Base-by-base conservation (phyloP, 2,888 invertebrate genomes). In the Cylloceria caligata region DNA sequence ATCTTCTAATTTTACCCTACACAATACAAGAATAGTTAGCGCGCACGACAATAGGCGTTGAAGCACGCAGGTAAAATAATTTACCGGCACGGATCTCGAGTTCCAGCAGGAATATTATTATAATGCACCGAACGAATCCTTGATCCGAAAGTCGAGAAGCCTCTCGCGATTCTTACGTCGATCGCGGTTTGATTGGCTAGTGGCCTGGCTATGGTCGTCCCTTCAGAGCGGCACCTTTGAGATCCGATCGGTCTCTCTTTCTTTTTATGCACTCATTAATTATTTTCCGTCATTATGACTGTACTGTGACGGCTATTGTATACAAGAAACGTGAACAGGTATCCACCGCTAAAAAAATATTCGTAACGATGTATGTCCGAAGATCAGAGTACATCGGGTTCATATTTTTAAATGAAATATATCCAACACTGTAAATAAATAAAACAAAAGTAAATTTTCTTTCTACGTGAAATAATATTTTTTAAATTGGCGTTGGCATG, bases 251-350 rank as follows among this genome's bases (percentile, higher is more conserved):
- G 49, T 62, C 76, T 71, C 78, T 16, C 27, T 72, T 47, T 52
- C 64, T 68, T 83, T 82, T 85, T 81, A 80, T 81, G 74, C 83
- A 81, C 86, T 87, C 83, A 87, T 89, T 90, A 90, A 90, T 91
- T 90, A 90, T 89, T 90, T 90, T 90, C 87, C 90, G 84, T 89
- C 90, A 88, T 88, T 88, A 88, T 85, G 87, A 88, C 84, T 72
- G 67, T 67, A 67, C 74, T 77, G 84, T 49, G 81, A 84, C 85
- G 85, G 86, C 87, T 81, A 87, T 90, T 90, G 90, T 89, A 77
- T 68, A 68, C 24, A 19, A 11, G 52, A 19, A 69, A 45, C 49
- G 39, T 30, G 13, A 45, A 49, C 11, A 21, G 42, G 42, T 27
- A 24, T 19, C n/a, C 30, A 19, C n/a, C 11, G 11, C n/a, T 11